Base-by-base conservation (phyloP, 1,140 invertebrate genomes). In the Micrasema longulum region DNA sequence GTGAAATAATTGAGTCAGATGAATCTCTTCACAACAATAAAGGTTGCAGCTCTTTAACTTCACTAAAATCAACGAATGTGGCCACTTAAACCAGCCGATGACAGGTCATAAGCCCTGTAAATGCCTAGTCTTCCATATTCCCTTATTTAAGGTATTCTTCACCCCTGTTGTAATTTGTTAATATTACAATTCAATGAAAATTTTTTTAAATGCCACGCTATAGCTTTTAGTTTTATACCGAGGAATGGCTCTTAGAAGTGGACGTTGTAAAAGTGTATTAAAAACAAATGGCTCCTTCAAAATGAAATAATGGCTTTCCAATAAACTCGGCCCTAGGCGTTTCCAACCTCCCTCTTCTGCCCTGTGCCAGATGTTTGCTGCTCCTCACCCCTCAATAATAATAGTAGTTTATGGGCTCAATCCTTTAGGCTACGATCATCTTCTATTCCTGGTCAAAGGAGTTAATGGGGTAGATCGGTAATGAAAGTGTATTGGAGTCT, bases 231-330 rank as follows among this genome's bases (percentile, higher is more conserved):
- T 7, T 31, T 31, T 31, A 31, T 31, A 4, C 47, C 53, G 26
- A 57, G 53, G 36, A 36, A 16, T 57, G 23, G 6, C 10, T n/a
- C 50, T 2, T 31, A 10, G 12, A 11, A 14, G 4, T 14, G 55
- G 41, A 38, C 55, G 35, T 35, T 18, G 35, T 60, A 60, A 47
- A 38, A 63, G 60, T 63, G 60, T 64, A 64, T 64, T 22, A 72
- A 66, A 72, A 67, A 45, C 48, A 65, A 70, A 62, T 35, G 69
- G 57, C 18, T 53, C 62, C 26, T 65, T 67, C 36, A 41, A 57
- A 72, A 72, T 72, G 63, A 72, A 72, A 72, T 72, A 72, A 72
- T 72, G 71, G 71, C 47, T 67, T 72, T 72, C 71, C 71, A 67
- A 72, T 72, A 67, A 67, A 72, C 35, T 71, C n/a, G 64, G 47